Evolutionary conservation across 2,797 vertebrate genomes (phyloP).

Genomic region (Poecilia picta): DNA sequence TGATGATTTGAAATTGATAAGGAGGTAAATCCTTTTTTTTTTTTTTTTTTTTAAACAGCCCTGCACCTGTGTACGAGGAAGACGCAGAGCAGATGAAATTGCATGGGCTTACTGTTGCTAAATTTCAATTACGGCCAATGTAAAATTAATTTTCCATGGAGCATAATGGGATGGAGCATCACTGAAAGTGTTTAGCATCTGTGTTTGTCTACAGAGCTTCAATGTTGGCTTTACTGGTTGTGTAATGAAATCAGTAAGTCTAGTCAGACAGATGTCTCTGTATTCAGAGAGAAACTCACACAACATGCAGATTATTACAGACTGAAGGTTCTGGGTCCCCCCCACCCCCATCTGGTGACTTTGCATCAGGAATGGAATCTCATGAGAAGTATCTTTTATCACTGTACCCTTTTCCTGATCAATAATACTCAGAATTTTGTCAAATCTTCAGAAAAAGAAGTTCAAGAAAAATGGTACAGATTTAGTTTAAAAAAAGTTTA

Average conservation of each 20-base stretch:
- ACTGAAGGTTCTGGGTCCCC: conserved; percentile 56
- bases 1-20: background rate
- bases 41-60: background rate
- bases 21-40: background rate
- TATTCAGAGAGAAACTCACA: conserved; percentile 66
- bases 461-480: background rate
- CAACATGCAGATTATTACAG: conserved; percentile 73
- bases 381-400: conserved; percentile 40
- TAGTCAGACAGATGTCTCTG: conserved; percentile 69
- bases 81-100: conserved; percentile 66
- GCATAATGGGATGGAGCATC: conserved; percentile 74
- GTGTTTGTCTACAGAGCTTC: conserved; percentile 21
- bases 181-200: conserved; percentile 46
- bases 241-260: conserved; percentile 83
- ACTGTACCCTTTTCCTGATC: background rate
- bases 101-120: conserved; percentile 63
- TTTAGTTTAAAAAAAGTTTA: background rate
- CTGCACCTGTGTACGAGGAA: background rate
- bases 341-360: conserved; percentile 67
- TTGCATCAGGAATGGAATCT: conserved; percentile 40
- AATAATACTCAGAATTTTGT: background rate
- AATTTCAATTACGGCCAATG: conserved; percentile 80
- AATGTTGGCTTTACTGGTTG: conserved; percentile 42
- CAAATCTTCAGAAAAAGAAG: background rate
- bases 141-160: conserved; percentile 80